Evolutionary conservation across 2,888 invertebrate species (phyloP), one percentile per base, ranked within the genome.

Genomic region (Patella depressa): DNA sequence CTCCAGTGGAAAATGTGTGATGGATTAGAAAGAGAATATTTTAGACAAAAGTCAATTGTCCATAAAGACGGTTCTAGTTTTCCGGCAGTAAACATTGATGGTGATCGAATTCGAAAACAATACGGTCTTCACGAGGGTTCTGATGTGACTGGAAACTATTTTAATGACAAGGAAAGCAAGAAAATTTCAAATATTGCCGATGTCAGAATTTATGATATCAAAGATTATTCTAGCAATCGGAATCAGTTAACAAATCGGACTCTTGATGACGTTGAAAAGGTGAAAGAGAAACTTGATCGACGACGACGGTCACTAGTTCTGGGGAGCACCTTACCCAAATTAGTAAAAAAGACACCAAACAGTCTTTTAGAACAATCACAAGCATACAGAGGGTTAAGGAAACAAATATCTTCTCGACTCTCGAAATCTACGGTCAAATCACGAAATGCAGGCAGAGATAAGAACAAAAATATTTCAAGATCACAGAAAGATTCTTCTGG

Each of bases 351-450:
- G 24, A 14, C 19, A 12, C 19, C 19, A 11, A 11, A 24, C 19
- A 65, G 65, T 24, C 65, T 65, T 65, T 14, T 65, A 11, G 65
- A 65, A 24, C 65, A 65, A 65, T 65, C 65, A 24, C 65, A 65
- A 24, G 19, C 65, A 24, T 65, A 24, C 19, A 19, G 24, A 24
- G 65, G 65, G 14, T 65, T 65, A 12, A 9, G 65, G 24, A 65
- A 65, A 65, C 65, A 65, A 15, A 65, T 65, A 11, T 24, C 19
- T 3, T 24, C 9, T 24, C 19, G 65, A 24, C 24, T 65, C 12
- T 11, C 19, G 12, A 24, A 65, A 9, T 12, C 7, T 12, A 24
- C 11, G 3, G 65, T 11, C 12, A 65, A 12, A 24, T n/a, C 9
- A 11, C 65, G n/a, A 7, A 24, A 65, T n/a, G 65, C 3, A 24